These are phyloP conservation scores for Pseudococcus jackbeardsleyi DNA, from an alignment of 2,888 invertebrate species.

Conservation along the genomic window DNA sequence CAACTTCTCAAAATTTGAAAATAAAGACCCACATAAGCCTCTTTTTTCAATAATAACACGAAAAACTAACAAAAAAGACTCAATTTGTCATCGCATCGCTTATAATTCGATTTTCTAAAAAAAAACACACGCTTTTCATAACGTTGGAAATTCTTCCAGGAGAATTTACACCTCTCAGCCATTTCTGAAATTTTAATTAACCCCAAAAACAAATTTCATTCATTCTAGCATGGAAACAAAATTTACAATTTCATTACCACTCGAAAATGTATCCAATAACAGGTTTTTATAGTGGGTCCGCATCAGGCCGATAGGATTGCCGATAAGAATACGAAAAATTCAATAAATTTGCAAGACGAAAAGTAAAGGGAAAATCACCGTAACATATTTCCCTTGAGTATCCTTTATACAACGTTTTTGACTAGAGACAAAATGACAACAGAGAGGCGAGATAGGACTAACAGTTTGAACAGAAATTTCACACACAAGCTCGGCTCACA, in stretches of 20 bases:
- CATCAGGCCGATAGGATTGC: not conserved
- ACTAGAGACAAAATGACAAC: constrained; percentile 34
- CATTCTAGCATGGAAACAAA: not conserved
- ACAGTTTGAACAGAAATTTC: constrained; percentile 50
- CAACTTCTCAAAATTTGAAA: too few species aligned
- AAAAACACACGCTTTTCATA: too few species aligned
- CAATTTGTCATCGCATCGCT: too few species aligned
- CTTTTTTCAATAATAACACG: too few species aligned
- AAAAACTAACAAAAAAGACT: too few species aligned
- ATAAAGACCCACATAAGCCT: too few species aligned
- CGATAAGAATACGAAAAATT: constrained; percentile 52
- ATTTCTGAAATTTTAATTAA: not conserved
- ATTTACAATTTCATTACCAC: not conserved
- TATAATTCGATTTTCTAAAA: too few species aligned
- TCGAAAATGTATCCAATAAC: constrained; percentile 18
- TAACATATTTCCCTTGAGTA: constrained; percentile 47
- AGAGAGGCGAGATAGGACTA: not conserved
- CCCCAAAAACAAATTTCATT: not conserved
- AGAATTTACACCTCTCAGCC: too few species aligned
- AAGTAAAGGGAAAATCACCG: constrained; percentile 45
- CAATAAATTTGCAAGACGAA: constrained; percentile 44
- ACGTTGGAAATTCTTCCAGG: too few species aligned
- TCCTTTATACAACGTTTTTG: constrained; percentile 50
- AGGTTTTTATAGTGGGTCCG: constrained; percentile 7
- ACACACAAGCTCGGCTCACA: not conserved